A percentile compares a stretch with the other conserved stretches of the same genome.
Evolutionary conservation across 2,113 vertebrate species (phyloP).

Genomic region (Indicator maculatus): DNA sequence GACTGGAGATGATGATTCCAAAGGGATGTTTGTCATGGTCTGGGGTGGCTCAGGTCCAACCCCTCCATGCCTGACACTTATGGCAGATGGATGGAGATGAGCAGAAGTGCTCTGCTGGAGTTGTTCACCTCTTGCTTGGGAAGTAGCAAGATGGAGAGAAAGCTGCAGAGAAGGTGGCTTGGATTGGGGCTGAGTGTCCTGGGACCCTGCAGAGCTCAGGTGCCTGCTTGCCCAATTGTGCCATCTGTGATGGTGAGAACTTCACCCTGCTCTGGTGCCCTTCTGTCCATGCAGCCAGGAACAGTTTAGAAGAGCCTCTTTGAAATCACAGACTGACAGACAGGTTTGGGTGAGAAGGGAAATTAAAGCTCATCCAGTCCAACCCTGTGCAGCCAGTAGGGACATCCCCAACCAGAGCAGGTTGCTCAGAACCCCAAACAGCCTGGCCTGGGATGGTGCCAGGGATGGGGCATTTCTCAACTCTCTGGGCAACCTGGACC

Average conservation of each 20-base stretch:
- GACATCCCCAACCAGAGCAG: too few species aligned
- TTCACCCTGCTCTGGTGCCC: accelerated
- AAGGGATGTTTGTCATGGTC: background rate
- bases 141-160: background rate
- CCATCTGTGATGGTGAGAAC: background rate
- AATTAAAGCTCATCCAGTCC: too few species aligned
- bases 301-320: background rate
- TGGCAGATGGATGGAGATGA: background rate
- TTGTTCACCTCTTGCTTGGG: background rate
- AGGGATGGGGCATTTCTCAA: too few species aligned
- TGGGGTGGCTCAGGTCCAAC: background rate
- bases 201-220: background rate
- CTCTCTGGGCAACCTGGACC: too few species aligned
- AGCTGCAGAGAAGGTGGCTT: background rate
- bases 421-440: too few species aligned
- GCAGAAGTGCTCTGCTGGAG: background rate
- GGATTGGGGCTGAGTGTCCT: too few species aligned
- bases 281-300: background rate
- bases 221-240: background rate
- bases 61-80: background rate
- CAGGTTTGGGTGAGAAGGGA: too few species aligned
- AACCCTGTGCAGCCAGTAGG: too few species aligned
- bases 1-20: background rate
- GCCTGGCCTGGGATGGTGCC: too few species aligned
- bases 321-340: background rate